Base-by-base conservation (phyloP, 2,113 vertebrate species). In the Ramphastos sulfuratus region DNA sequence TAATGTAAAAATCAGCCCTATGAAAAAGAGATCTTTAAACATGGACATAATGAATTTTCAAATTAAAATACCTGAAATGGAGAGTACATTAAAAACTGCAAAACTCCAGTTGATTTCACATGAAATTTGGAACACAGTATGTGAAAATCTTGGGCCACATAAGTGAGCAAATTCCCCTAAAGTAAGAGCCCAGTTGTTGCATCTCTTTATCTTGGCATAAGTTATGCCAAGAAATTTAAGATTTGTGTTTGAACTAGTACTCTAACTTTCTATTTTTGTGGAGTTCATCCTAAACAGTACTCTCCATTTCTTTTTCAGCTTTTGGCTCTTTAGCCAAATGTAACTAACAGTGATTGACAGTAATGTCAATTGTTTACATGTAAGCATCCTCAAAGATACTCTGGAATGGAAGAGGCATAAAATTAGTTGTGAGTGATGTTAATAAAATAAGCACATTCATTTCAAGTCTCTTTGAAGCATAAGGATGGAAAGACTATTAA, bases 381-480 rank as follows among this genome's bases (percentile, higher is more conserved):
- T 42, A 80, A 79, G 59, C 73, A 90, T 52, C 54, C 31, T 89
- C 30, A 59, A 72, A 65, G 56, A 66, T 39, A n/a, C 63, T 89
- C 79, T 82, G 55, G 52, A 75, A 85, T 80, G 64, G 77, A 88
- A 71, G 55, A 79, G 28, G 59, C 60, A 65, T 27, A 93, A 50
- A 60, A 82, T 56, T 56, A 95, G 39, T 61, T 65, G 66, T 69
- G 58, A 39, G 79, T 69, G 58, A 8, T 33, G 4, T 50, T 74
- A 89, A 91, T 91, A 80, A 75, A 95, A 92, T 74, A 85, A 90
- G 25, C n/a, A 82, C 39, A 64, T 13, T 86, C 6, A 79, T 86
- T 91, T 83, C 33, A 89, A 85, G 56, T 37, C 33, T 52, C 81
- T 70, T 21, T 24, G 69, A 93, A 91, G 66, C 39, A 37, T 2